Evolutionary conservation across 2,113 vertebrate genomes (phyloP).

Genomic region (Grammomys surdaster): DNA sequence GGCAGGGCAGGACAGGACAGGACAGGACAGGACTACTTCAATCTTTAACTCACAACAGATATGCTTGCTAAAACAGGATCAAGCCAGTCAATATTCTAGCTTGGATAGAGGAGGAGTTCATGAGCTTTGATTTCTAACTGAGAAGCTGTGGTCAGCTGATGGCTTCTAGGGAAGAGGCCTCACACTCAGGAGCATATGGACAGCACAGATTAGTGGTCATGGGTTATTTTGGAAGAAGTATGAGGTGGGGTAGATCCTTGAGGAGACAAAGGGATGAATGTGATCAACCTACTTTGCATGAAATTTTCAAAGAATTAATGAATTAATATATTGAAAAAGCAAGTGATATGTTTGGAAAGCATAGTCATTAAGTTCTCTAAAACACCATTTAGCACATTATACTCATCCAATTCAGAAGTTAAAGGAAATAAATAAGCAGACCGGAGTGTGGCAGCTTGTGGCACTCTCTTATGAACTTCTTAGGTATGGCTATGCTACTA

Average conservation of each 20-base stretch:
- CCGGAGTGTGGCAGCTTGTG: neutral
- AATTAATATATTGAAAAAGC: neutral
- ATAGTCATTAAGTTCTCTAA: neutral
- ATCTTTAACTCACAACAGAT: neutral
- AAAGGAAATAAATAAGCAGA: slow-evolving; percentile 9
- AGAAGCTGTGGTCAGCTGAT: neutral
- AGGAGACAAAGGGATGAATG: neutral
- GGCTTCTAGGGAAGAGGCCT: too few species aligned
- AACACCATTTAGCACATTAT: neutral
- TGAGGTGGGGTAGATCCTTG: neutral
- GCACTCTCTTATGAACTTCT: neutral
- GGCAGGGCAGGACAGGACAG: too few species aligned
- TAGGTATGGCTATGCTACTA: neutral
- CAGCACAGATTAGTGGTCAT: neutral
- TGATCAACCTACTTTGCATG: neutral
- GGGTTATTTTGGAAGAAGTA: neutral
- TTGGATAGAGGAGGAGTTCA: neutral
- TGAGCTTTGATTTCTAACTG: neutral
- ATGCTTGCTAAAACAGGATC: fast-evolving
- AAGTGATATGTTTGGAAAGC: neutral
- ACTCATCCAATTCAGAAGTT: slow-evolving; percentile 9
- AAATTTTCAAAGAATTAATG: neutral
- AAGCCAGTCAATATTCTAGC: neutral
- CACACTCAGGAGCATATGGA: too few species aligned
- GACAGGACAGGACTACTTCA: too few species aligned